phyloP scores from a whole-genome alignment of 2,888 invertebrate species.

The Campaea margaritaria region DNA sequence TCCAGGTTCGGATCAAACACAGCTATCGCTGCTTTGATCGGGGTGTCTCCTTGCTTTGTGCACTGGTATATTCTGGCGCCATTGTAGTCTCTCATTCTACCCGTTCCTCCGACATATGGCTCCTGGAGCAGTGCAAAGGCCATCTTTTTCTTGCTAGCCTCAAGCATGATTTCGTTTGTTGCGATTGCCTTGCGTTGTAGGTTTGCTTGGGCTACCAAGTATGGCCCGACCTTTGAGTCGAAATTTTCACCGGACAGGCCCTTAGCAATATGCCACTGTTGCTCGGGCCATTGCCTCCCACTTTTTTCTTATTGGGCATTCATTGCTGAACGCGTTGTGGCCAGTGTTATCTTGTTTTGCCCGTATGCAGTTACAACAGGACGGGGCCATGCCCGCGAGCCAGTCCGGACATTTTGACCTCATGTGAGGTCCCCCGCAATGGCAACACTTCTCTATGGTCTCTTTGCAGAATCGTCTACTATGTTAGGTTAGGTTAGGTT shows the following conservation, averaged over 20 bases:
- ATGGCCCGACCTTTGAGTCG: too few species aligned
- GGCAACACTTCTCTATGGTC: conserved; percentile 6
- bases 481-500: too few species aligned
- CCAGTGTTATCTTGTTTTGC: too few species aligned
- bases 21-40: conserved; percentile 19
- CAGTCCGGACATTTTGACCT: conserved; percentile 13
- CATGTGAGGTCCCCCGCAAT: conserved; percentile 27
- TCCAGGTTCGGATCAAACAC: conserved; percentile 1
- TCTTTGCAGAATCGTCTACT: conserved; percentile 14
- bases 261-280: neutral
- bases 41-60: neutral
- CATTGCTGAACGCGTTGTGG: conserved; percentile 10
- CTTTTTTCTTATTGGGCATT: neutral
- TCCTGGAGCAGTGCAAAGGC: conserved; percentile 16
- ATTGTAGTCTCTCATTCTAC: neutral
- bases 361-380: conserved; percentile 1
- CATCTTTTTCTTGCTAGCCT: conserved; percentile 1
- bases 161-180: conserved; percentile 1
- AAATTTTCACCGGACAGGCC: neutral
- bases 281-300: neutral
- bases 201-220: conserved; percentile 7
- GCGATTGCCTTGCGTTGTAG: neutral
- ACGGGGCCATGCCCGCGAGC: neutral
- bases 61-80: neutral
- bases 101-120: conserved; percentile 7